Base-by-base conservation (phyloP, 2,797 vertebrate species). In the Mustela erminea region DNA sequence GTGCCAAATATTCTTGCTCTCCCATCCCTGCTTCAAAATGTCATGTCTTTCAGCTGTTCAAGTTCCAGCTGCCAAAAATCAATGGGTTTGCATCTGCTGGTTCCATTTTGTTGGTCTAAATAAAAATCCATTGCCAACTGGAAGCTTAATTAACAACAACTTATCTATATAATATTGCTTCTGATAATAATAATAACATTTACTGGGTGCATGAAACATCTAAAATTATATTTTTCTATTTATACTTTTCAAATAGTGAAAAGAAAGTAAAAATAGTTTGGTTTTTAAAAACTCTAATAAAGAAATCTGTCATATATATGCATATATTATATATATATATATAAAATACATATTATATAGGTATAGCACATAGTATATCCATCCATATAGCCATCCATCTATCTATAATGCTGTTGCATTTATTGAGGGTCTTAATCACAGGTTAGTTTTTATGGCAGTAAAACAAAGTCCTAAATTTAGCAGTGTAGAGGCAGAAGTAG, bases 51-150 rank as follows among this genome's bases (percentile, higher is more conserved):
- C 96, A 97, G 97, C 98, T 98, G 97, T 93, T 98, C 87, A 2
- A 91, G 74, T 27, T 60, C 89, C 97, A 98, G 91, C 95, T 97
- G 97, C 98, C 98, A 98, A 97, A 92, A 96, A 95, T 97, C 96
- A 89, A 46, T 25, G 81, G 10, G 7, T 38, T 58, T 96, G 89
- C 97, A 96, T 96, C 97, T 97, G 95, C 9, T 98, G 87, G 64
- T 93, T 97, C 92, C 91, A 96, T 77, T 97, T 32, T 87, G 38
- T 18, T 87, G 2, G 94, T 96, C 94, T 96, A 91, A 97, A 97
- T 85, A 52, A 93, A 23, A 97, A 72, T 58, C 87, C 80, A 68
- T 58, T 94, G 7, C 87, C 88, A 35, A 92, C 27, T 92, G 52
- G 80, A 97, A 95, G 88, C 60, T 18, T 10, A 93, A 95, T 7